Evolutionary conservation across 2,797 vertebrate genomes (phyloP).

Genomic region (Muscicapa comitata): DNA sequence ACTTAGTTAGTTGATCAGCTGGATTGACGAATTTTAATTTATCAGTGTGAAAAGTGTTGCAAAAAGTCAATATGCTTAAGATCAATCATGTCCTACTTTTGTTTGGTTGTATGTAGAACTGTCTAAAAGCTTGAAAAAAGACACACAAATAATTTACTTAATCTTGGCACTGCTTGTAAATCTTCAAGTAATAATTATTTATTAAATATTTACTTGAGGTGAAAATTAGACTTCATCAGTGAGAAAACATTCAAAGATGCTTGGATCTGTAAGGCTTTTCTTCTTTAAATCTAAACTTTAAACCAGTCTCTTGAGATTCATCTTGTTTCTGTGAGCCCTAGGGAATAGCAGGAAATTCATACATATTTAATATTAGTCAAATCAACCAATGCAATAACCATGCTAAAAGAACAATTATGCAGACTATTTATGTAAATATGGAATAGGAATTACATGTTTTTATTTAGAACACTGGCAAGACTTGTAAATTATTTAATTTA

Average conservation of each 20-base stretch:
- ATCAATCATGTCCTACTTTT: conserved; percentile 1
- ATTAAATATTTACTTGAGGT: conserved; percentile 53
- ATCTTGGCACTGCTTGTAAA: conserved; percentile 1
- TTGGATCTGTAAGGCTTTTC: conserved; percentile 24
- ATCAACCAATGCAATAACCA: conserved; percentile 52
- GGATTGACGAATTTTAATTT: conserved; percentile 20
- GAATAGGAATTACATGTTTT: conserved; percentile 1
- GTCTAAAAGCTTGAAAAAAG: neutral
- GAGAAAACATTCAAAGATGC: conserved; percentile 39
- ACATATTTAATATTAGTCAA: conserved; percentile 68
- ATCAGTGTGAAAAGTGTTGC: neutral
- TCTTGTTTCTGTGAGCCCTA: conserved; percentile 36
- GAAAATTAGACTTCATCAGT: conserved; percentile 44
- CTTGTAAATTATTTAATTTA: conserved; percentile 49
- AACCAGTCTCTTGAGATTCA: conserved; percentile 59
- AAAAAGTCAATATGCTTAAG: conserved; percentile 41
- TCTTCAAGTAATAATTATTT: conserved; percentile 47
- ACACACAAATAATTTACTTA: conserved; percentile 39
- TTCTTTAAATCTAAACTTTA: conserved; percentile 57
- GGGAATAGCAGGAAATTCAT: conserved; percentile 58
- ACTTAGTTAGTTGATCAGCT: neutral
- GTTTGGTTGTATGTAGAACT: neutral
- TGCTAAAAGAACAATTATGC: conserved; percentile 58
- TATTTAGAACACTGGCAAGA: conserved; percentile 45
- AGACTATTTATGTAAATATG: conserved; percentile 53